Evolutionary conservation across 2,888 invertebrate genomes (phyloP), one percentile per base, ranked within the genome.

Genomic region (Mycalesis mineus): DNA sequence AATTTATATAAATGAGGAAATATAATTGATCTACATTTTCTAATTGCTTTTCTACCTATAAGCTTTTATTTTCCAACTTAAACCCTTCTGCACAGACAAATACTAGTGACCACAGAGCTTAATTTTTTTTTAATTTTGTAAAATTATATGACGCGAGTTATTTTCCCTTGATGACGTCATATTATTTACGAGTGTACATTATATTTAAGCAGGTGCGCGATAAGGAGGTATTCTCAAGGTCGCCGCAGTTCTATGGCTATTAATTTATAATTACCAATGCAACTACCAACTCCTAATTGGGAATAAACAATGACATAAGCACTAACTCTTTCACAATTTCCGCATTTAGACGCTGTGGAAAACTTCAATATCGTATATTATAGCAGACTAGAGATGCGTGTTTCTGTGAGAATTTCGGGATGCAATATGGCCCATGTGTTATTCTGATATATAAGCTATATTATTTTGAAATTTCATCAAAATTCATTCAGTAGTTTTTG

Each of bases 201-300:
- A 66, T 68, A 75, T 83, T 82, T 79, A 65, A 72, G 75, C 80
- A 83, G 75, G 75, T 80, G 71, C 57, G 56, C 60, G 72, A 76
- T 72, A 67, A 69, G 68, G 61, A 31, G 37, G 11, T 54, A 65
- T 70, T 69, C 66, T 65, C 65, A 68, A 66, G 62, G 65, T 62
- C 63, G 59, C 67, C 57, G 60, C 31, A 44, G 45, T 56, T 55
- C 47, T 53, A 59, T 53, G 58, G 55, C 52, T 36, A 57, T 48
- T 36, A 37, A 37, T 36, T 41, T 45, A 37, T 17, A 7, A 41
- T 51, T 33, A 33, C 33, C 15, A 15, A 31, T 52, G 42, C 52
- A 33, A 42, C 17, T 31, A 51, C 15, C 9, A 36, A 4, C 36
- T 36, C 11, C 31, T 52, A 42, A 52, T 40, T 40, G 11, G 13